These are phyloP conservation scores for Scleropages formosus DNA, from an alignment of 2,797 vertebrate species.

Conservation along the genomic window DNA sequence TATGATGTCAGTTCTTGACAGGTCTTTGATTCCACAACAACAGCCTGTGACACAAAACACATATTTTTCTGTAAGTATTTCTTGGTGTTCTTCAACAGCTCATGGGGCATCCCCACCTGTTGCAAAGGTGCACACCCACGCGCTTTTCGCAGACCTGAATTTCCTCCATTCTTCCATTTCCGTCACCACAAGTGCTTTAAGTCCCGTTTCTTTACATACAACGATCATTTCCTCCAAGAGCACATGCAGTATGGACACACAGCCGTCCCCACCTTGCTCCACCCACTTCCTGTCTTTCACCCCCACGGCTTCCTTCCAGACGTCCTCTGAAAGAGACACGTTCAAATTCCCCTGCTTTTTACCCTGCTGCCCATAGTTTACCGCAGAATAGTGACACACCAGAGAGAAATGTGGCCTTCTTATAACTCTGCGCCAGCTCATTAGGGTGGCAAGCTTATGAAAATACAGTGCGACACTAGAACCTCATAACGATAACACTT, in stretches of 20 bases:
- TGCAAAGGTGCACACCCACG: background rate
- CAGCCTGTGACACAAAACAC: too few relatives aligned
- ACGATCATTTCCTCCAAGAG: slow-evolving; percentile 54
- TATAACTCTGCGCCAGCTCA: too few relatives aligned
- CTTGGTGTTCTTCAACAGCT: background rate
- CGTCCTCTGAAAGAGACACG: background rate
- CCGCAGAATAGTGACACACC: background rate
- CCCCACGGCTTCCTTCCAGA: background rate
- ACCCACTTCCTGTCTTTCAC: background rate
- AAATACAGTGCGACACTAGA: too few relatives aligned
- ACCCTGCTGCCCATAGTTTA: background rate
- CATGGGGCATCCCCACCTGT: slow-evolving; percentile 46
- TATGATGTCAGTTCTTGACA: too few relatives aligned
- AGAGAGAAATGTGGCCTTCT: background rate
- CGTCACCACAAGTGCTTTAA: slow-evolving; percentile 37
- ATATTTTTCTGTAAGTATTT: background rate
- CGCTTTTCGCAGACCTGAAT: slow-evolving; percentile 11
- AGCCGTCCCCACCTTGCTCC: background rate
- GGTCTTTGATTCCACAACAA: too few relatives aligned
- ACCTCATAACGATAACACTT: too few relatives aligned
- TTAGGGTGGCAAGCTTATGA: too few relatives aligned
- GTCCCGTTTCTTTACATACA: slow-evolving; percentile 35
- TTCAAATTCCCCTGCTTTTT: slow-evolving; percentile 8
- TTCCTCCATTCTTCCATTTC: slow-evolving; percentile 59
- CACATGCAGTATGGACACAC: slow-evolving; percentile 48